Evolutionary conservation across 2,888 invertebrate genomes (phyloP), one percentile per base, ranked within the genome.

Genomic region (Unio pictorum): DNA sequence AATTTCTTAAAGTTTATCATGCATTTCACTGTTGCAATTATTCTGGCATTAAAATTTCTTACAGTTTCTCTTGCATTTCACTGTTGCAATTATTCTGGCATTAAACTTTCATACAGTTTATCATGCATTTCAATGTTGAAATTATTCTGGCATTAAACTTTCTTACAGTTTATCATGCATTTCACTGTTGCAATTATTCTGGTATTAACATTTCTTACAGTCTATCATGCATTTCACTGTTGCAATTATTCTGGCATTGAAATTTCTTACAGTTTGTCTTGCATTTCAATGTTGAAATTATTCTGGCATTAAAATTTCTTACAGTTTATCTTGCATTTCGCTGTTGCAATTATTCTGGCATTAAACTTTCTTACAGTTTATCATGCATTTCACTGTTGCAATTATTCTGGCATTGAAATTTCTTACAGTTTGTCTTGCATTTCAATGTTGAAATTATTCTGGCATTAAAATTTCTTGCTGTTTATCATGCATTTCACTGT

Each of bases 401-500:
- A 23, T 61, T 61, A 23, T 4, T 61, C 26, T 61, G 5, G 26
- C 61, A 61, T 17, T 18, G 3, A 20, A 61, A 26, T 23, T 23
- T 17, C 3, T 23, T 3, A 61, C 26, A 61, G 26, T 64, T 64
- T 45, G 17, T 45, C n/a, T 1, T 61, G 17, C 17, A 23, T n/a
- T 1, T 61, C 20, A n/a, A 3, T 61, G 17, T 23, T 26, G 61
- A 2, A n/a, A 23, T 61, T 61, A 23, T 4, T 61, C 26, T 61
- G 5, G 26, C 61, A 61, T 17, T 18, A 1, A 20, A 61, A 26
- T 23, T 23, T 17, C 3, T 23, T 2, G 3, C 26, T 3, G 26
- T 64, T 64, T 45, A 26, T 45, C n/a, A 55, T 54, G n/a, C 11
- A 45, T 28, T 66, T 58, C 58, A 11, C 2, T 65, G 17, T 59